Conservation (phyloP, 2,113 vertebrate genomes). For the Psephotus haematonotus region DNA sequence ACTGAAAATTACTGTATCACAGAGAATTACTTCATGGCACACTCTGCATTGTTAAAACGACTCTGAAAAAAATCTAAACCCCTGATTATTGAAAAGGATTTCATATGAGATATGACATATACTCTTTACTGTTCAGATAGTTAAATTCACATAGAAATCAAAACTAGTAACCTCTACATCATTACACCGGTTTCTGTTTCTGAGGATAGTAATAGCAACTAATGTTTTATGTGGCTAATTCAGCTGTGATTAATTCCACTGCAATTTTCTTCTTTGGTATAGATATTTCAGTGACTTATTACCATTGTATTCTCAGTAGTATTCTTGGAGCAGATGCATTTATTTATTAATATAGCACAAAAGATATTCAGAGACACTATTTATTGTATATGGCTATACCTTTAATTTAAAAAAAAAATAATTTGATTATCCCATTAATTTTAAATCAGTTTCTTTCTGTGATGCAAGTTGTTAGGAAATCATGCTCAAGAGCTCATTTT, state of each 20-base stretch:
- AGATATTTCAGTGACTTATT: neutral
- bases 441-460: neutral
- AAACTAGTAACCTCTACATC: neutral
- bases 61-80: neutral
- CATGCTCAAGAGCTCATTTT: neutral
- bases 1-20: neutral
- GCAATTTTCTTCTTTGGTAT: neutral
- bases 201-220: neutral
- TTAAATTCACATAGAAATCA: neutral
- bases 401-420: neutral
- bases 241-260: neutral
- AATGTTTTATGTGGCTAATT: neutral
- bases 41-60: neutral
- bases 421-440: neutral
- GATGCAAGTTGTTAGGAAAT: neutral
- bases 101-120: neutral
- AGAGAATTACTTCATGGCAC: neutral
- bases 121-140: neutral
- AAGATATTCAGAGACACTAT: neutral
- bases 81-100: neutral
- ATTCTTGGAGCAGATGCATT: neutral
- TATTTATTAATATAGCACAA: neutral
- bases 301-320: neutral
- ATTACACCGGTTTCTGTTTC: neutral
- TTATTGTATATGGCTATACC: neutral